Conservation (phyloP, 2,113 vertebrate species). For the Myrmecophaga tridactyla region DNA sequence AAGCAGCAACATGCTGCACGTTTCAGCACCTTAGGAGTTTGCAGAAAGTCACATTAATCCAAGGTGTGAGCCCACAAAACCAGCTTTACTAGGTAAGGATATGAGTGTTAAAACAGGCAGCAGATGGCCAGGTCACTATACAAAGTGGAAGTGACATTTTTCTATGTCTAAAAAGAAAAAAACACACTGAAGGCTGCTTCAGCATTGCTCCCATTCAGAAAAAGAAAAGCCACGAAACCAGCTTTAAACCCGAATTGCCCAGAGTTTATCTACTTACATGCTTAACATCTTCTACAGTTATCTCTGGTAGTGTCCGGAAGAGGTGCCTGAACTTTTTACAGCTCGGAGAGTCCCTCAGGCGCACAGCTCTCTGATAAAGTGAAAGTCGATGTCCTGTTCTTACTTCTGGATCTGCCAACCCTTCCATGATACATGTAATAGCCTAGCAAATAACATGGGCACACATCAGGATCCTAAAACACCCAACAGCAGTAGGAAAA, state of each 20-base stretch:
- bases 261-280: conserved; percentile 85
- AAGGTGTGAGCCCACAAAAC: background rate
- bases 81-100: background rate
- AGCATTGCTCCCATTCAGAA: background rate
- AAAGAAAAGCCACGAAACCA: background rate
- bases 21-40: background rate
- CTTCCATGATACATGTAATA: conserved; percentile 85
- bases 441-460: conserved; percentile 81
- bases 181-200: fast-evolving
- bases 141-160: fast-evolving
- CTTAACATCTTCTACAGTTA: conserved; percentile 87
- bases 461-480: fast-evolving
- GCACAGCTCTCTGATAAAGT: conserved; percentile 90
- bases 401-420: conserved; percentile 89
- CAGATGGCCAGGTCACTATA: background rate
- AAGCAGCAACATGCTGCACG: background rate
- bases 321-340: conserved; percentile 83
- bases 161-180: background rate
- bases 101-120: background rate
- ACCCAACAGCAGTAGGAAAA: background rate
- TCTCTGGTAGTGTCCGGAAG: conserved; percentile 84
- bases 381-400: conserved; percentile 92
- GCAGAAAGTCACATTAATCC: background rate
- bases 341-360: conserved; percentile 90
- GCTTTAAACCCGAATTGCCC: background rate